phyloP scores from a whole-genome alignment of 2,797 vertebrate genomes.

The Luscinia megarhynchos region DNA sequence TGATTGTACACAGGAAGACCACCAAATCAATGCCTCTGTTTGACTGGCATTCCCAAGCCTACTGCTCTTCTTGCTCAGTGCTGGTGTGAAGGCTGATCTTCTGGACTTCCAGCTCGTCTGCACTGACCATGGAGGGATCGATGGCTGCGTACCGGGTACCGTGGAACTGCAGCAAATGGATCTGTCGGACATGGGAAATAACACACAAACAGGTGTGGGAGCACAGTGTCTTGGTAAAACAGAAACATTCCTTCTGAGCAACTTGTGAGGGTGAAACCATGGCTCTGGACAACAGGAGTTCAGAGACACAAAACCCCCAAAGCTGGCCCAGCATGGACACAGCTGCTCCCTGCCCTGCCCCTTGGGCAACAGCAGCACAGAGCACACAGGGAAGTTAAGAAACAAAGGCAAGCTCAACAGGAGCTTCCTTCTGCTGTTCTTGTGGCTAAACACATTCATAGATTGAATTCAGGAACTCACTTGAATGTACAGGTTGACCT shows the following conservation, averaged over 20 bases:
- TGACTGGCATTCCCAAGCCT: background rate
- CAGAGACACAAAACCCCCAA: background rate
- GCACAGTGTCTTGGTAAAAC: background rate
- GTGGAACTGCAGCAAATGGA: conserved; percentile 95
- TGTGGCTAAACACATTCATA: rapidly evolving
- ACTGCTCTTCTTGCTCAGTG: conserved; percentile 79
- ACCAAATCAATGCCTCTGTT: background rate
- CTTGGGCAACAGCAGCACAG: background rate
- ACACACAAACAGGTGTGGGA: background rate
- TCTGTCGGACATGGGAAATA: conserved; percentile 73
- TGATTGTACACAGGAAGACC: conserved; percentile 18
- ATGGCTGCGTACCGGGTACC: conserved; percentile 94
- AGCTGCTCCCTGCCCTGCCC: background rate
- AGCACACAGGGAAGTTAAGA: background rate
- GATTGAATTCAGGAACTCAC: conserved; percentile 68
- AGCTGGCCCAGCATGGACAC: background rate
- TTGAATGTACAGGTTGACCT: conserved; percentile 97
- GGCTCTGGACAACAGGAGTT: background rate
- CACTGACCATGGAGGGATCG: conserved; percentile 91
- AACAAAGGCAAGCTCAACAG: background rate
- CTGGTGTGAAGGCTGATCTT: conserved; percentile 77
- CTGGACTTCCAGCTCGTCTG: conserved; percentile 93
- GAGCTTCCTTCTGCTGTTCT: background rate
- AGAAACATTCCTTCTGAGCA: background rate
- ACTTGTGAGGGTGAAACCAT: background rate